phyloP scores from a whole-genome alignment of 1,140 invertebrate genomes.

The Limonius californicus region DNA sequence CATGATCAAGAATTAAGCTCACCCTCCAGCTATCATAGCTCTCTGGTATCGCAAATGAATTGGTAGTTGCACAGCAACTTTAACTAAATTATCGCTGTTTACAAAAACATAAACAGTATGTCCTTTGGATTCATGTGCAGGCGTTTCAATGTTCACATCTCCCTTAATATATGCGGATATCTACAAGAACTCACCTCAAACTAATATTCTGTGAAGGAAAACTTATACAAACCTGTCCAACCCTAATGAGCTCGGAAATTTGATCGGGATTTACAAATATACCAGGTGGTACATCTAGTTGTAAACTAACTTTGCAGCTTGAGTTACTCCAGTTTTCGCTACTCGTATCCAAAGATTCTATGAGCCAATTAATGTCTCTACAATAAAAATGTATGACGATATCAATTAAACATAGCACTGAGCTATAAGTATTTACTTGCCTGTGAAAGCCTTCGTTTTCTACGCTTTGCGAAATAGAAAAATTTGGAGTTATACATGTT shows the following conservation, averaged over 20 bases:
- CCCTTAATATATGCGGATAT: constrained; percentile 37
- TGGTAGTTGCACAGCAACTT: constrained; percentile 38
- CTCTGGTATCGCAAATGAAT: constrained; percentile 48
- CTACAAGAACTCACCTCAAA: no score
- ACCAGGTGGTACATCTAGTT: constrained; percentile 49
- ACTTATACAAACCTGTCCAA: constrained; percentile 51
- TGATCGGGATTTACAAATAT: constrained; percentile 58
- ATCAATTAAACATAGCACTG: no score
- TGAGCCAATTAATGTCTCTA: constrained; percentile 44
- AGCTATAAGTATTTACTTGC: no score
- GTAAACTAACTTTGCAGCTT: constrained; percentile 37
- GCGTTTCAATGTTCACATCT: constrained; percentile 44
- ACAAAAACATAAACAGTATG: constrained; percentile 42
- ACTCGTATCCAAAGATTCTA: constrained; percentile 35
- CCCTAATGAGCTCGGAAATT: constrained; percentile 51
- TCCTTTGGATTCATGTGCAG: constrained; percentile 39
- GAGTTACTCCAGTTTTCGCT: constrained; percentile 28
- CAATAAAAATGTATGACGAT: no score
- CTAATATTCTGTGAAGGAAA: not conserved
- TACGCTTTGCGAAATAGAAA: constrained; percentile 19
- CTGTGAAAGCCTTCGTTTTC: constrained; percentile 48
- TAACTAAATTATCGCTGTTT: constrained; percentile 26
- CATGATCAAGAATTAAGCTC: no score
- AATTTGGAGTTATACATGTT: not conserved
- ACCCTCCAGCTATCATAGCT: constrained; percentile 44